These are phyloP conservation scores for Oscheius sp. DNA, from an alignment of 2,888 invertebrate genomes.

Conservation along the genomic window DNA sequence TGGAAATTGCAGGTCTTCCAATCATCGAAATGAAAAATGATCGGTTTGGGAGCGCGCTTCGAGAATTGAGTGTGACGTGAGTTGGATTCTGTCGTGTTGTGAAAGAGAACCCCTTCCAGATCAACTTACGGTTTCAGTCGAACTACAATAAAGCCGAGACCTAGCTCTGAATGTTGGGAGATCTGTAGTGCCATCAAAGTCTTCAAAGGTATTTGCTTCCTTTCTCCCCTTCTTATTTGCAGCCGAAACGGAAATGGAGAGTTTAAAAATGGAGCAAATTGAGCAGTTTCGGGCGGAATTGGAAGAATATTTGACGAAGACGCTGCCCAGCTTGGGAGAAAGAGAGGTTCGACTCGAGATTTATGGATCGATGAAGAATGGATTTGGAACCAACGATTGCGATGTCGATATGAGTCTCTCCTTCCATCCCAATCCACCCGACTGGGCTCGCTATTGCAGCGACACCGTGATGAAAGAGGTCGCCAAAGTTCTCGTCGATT, in stretches of 20 bases:
- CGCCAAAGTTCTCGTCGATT: slow-evolving; percentile 50
- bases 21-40: slow-evolving; percentile 47
- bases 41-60: slow-evolving; percentile 40
- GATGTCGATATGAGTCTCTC: slow-evolving; percentile 77
- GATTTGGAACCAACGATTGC: slow-evolving; percentile 75
- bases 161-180: background rate
- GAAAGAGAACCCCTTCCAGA: background rate
- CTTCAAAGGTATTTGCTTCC: slow-evolving; percentile 2
- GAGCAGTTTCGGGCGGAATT: slow-evolving; percentile 29
- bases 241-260: slow-evolving; percentile 3
- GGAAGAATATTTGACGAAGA: slow-evolving; percentile 16
- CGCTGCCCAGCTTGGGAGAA: slow-evolving; percentile 18
- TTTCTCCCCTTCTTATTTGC: background rate
- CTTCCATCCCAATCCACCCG: slow-evolving; percentile 70
- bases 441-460: slow-evolving; percentile 34
- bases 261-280: slow-evolving; percentile 7
- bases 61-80: slow-evolving; percentile 41
- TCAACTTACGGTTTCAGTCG: slow-evolving; percentile 3
- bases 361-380: slow-evolving; percentile 77
- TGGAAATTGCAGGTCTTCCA: slow-evolving; percentile 31
- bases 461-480: slow-evolving; percentile 52
- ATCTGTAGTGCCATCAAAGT: slow-evolving; percentile 14
- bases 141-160: background rate
- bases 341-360: slow-evolving; percentile 58
- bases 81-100: background rate